A percentile compares a stretch with the other conserved stretches of the same genome.
phyloP scores from a whole-genome alignment of 2,113 vertebrate genomes.

The Donacobius atricapilla region DNA sequence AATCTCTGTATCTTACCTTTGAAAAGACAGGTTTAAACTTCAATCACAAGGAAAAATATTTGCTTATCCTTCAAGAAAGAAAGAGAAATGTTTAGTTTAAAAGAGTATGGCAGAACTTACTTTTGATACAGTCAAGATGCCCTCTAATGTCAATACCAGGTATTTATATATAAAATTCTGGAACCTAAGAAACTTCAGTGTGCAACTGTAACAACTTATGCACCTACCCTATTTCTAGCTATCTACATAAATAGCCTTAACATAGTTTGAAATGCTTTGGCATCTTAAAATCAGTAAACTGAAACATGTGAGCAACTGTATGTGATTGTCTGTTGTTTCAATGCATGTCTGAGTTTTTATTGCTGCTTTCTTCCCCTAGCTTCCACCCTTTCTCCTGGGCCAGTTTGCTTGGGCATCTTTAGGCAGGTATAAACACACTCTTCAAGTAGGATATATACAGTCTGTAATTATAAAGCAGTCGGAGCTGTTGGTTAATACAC shows the following conservation, averaged over 20 bases:
- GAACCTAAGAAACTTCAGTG: neutral
- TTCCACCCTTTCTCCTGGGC: neutral
- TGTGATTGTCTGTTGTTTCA: neutral
- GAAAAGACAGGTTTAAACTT: neutral
- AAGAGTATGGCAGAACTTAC: neutral
- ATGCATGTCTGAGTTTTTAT: neutral
- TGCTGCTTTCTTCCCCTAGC: neutral
- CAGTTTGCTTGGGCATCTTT: neutral
- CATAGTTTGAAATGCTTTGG: neutral
- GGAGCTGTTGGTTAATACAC: neutral
- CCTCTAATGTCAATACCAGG: neutral
- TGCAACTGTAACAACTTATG: neutral
- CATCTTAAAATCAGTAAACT: neutral
- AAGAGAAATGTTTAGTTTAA: neutral
- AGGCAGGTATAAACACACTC: neutral
- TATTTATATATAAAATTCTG: neutral
- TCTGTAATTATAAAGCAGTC: neutral
- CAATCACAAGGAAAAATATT: neutral
- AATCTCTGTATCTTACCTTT: neutral
- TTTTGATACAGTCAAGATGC: neutral
- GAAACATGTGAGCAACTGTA: neutral
- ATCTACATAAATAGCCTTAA: neutral
- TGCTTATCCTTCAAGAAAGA: neutral
- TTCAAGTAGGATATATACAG: neutral
- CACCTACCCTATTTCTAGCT: neutral